phyloP scores from a whole-genome alignment of 2,113 vertebrate genomes.

The Nicator chloris region DNA sequence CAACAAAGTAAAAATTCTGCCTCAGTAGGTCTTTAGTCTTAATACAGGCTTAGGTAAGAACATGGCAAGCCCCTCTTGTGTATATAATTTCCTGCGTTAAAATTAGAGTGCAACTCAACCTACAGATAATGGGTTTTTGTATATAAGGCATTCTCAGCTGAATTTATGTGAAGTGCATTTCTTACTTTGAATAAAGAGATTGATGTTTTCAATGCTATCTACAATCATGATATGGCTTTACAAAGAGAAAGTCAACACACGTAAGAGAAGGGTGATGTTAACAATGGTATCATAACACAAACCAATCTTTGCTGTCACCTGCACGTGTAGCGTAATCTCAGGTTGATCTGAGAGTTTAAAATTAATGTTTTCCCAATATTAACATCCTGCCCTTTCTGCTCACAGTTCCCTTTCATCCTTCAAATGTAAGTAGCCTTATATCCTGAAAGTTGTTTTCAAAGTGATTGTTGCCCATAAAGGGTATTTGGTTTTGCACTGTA shows the following conservation, averaged over 20 bases:
- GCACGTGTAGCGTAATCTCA: background rate
- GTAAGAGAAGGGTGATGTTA: background rate
- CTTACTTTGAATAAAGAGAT: background rate
- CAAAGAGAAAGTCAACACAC: background rate
- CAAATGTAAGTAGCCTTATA: slow-evolving; percentile 39
- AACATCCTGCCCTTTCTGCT: slow-evolving; percentile 2
- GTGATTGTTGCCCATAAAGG: slow-evolving; percentile 49
- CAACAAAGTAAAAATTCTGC: background rate
- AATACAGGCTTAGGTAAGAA: background rate
- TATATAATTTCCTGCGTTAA: slow-evolving; percentile 8
- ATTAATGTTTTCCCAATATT: slow-evolving; percentile 2
- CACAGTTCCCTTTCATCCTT: background rate
- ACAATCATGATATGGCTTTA: background rate
- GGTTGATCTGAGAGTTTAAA: slow-evolving; percentile 24
- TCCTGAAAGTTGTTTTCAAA: slow-evolving; percentile 44
- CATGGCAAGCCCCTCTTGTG: background rate
- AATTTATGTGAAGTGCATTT: background rate
- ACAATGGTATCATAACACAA: background rate
- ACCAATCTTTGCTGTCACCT: background rate
- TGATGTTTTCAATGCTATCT: background rate
- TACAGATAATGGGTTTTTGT: background rate
- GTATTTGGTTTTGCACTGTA: slow-evolving; percentile 71
- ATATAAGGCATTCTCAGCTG: slow-evolving; percentile 1
- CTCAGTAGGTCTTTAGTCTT: background rate
- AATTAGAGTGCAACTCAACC: background rate